Conservation (phyloP, 1,140 invertebrate species). For the Coelopa frigida region DNA sequence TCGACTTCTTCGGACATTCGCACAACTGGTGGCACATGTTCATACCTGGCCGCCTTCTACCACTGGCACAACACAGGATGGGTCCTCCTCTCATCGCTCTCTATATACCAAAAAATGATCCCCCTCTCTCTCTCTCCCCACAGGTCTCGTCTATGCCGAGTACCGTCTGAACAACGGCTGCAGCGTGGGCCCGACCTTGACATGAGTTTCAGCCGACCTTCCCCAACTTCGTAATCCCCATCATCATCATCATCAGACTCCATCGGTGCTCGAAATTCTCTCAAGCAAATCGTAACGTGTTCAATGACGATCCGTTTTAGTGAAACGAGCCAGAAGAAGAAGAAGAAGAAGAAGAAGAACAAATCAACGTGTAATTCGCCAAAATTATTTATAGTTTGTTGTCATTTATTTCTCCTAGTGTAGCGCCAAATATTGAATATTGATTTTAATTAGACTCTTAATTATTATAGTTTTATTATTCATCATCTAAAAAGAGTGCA, state of each 20-base stretch:
- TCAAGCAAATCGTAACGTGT: neutral
- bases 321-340: too few species aligned
- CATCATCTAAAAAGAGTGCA: too few species aligned
- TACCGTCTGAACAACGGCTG: conserved; percentile 79
- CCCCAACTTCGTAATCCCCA: too few species aligned
- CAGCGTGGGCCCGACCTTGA: conserved; percentile 41
- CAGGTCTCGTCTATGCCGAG: conserved; percentile 61
- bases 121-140: neutral
- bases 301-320: too few species aligned
- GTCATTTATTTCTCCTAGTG: too few species aligned
- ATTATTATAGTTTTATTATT: too few species aligned
- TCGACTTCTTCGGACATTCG: conserved; percentile 88
- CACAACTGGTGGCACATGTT: conserved; percentile 95
- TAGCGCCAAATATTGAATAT: too few species aligned
- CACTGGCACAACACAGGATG: conserved; percentile 93
- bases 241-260: neutral
- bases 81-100: neutral
- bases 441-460: too few species aligned
- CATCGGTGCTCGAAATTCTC: neutral
- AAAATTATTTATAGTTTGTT: neutral
- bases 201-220: neutral
- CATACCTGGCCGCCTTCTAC: conserved; percentile 79
- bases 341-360: neutral
- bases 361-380: neutral
- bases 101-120: neutral